Evolutionary conservation across 2,797 vertebrate species (phyloP), one percentile per base, ranked within the genome.

Genomic region (Nyctibius grandis): DNA sequence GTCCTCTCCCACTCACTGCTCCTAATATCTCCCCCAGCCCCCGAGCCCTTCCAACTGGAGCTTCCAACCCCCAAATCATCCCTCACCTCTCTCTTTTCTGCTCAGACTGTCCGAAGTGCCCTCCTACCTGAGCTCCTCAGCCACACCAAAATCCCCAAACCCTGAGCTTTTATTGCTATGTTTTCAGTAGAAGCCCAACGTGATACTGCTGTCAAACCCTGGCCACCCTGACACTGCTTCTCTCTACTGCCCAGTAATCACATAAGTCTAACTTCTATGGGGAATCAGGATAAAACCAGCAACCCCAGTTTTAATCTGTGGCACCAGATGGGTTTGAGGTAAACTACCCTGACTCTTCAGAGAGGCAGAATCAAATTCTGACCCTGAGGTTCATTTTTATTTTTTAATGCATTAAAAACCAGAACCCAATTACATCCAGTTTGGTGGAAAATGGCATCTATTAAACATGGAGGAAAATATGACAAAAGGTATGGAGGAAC

Each of bases 361-460:
- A 68, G 20, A 54, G 5, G 20, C 7, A 70, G 31, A 83, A 77
- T 40, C n/a, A 69, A 74, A 85, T 42, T 85, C 73, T 74, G 36
- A 73, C 5, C 15, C 6, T n/a, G 19, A 88, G 47, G 25, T 59
- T 78, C 1, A 1, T 29, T 59, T 63, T 34, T 33, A 14, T 9
- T 59, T 82, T 69, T 74, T 56, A 60, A 70, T 29, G 40, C 12
- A 54, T 59, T 76, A 88, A 82, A 94, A 91, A 53, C 33, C 57
- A 68, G 45, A 85, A 72, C 7, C 11, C 15, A 78, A 11, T 31
- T 68, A 74, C 12, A 56, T 8, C 12, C 13, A 33, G 22, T 53
- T 40, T 45, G 29, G 19, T 60, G 45, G 64, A 48, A 90, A 94
- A 69, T 2, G 8, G 5, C 19, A 81, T 53, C n/a, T 45, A 53